Base-by-base conservation (phyloP, 2,797 vertebrate genomes). In the Heterohyrax brucei region DNA sequence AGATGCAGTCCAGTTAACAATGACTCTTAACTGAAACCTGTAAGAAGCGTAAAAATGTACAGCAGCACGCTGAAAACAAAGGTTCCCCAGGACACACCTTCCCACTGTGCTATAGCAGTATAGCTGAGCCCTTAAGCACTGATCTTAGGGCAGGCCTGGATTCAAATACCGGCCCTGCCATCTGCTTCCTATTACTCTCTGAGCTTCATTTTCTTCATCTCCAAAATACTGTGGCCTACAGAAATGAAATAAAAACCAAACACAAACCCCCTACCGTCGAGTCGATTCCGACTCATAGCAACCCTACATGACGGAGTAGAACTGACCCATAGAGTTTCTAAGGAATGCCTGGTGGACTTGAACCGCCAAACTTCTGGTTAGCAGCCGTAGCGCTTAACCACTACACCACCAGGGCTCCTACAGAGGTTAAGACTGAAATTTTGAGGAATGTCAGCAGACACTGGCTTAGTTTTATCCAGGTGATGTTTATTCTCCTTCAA, bases 1-100 rank as follows among this genome's bases (percentile, higher is more conserved):
- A 94, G 61, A 82, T 75, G 87, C 46, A 77, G 81, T 82, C 93
- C 82, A 79, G 64, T 91, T 94, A 94, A 79, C 72, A 80, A 59
- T 73, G 33, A 68, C 30, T 89, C 24, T 78, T 72, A 46, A 46
- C 4, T 66, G 19, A 93, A 61, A 87, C 53, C 14, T 10, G 26
- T 33, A 12, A 75, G 28, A 48, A 48, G 44, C 30, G 4, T 59
- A 77, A 94, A 97, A 72, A 14, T 39, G 33, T 72, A 81, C 21
- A 89, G 53, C 48, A 87, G 62, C 14, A 16, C n/a, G 39, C 50
- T 88, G 39, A 86, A 79, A n/a, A 39, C 13, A 93, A 70, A 46
- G 78, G 39, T 14, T 50, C 19, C n/a, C 18, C 44, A 62, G 53
- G 33, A 26, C 78, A 90, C 30, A 68, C 14, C 48, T 78, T 80